Base-by-base conservation (phyloP, 2,888 invertebrate species). In the Ptychoptera albimana region DNA sequence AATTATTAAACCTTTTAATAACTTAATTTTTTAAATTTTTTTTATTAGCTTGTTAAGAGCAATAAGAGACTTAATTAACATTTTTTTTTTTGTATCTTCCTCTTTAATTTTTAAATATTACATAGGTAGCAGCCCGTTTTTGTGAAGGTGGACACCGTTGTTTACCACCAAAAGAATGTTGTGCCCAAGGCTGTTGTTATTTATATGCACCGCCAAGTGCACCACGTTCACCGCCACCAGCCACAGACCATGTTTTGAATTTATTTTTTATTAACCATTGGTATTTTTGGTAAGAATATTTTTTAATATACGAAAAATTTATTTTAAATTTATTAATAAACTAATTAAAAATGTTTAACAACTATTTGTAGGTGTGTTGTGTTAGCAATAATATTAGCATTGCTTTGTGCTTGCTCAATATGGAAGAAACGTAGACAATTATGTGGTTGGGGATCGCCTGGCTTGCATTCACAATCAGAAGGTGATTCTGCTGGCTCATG, bases 401-500 rank as follows among this genome's bases (percentile, higher is more conserved):
- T 77, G 46, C 71, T 78, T 39, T 84, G 81, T 59, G 72, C 78
- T 46, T 84, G 75, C 54, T 76, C 75, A 50, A 57, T 77, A 45
- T 79, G 77, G 75, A 71, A 71, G 51, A 72, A 74, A 44, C 64
- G 69, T 16, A 57, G 64, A 45, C 61, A 61, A 34, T 57, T 66
- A 9, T 64, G 63, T 46, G 62, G 73, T 60, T 74, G 71, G 64
- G 64, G 70, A 57, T 59, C 63, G 46, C 75, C 76, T 51, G 68
- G 70, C 43, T 66, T 61, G 34, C 61, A 59, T 40, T 51, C 72
- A 40, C 71, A 72, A 50, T 83, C 83, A 1, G 83, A 85, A 54
- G 78, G 78, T 23, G 82, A 83, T 60, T 85, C 82, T 0, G 78
- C 83, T 4, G 82, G 82, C 35, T 84, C 84, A 1, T 81, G 82